Percentiles rank a stretch among this genome's conserved stretches.
phyloP scores from a whole-genome alignment of 2,888 invertebrate species.

The Lagria hirta region DNA sequence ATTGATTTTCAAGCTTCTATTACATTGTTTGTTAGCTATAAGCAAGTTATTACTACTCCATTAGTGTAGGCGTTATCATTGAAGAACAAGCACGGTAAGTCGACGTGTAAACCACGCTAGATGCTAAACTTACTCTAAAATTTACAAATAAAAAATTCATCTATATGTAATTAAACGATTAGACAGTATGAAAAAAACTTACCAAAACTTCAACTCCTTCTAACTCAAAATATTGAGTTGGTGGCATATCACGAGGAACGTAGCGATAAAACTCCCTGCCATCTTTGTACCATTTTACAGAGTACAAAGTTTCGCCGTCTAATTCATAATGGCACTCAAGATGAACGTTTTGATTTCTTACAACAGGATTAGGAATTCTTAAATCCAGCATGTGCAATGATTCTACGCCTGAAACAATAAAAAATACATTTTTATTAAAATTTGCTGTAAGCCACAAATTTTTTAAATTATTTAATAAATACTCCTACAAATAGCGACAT shows the following conservation, averaged over 20 bases:
- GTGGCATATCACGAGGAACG: slow-evolving; percentile 80
- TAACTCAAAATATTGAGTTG: slow-evolving; percentile 74
- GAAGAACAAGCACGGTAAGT: no score
- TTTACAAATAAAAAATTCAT: no score
- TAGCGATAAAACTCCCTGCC: slow-evolving; percentile 87
- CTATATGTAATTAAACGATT: no score
- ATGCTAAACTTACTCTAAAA: no score
- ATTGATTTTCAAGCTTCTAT: no score
- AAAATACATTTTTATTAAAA: no score
- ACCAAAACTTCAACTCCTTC: slow-evolving; percentile 86
- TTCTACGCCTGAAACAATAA: slow-evolving; percentile 47
- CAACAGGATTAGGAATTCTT: slow-evolving; percentile 79
- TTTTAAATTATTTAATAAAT: no score
- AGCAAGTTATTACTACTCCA: no score
- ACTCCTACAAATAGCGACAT: no score
- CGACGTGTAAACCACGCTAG: no score
- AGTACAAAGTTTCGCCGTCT: slow-evolving; percentile 80
- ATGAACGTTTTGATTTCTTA: slow-evolving; percentile 73
- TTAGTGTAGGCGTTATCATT: no score
- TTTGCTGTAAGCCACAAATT: slow-evolving; percentile 1
- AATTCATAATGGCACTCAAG: slow-evolving; percentile 83
- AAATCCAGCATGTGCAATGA: slow-evolving; percentile 72
- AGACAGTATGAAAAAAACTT: slow-evolving; percentile 51
- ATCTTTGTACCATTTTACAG: slow-evolving; percentile 92
- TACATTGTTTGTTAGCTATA: no score